Evolutionary conservation across 2,113 vertebrate genomes (phyloP).

Genomic region (Collichthys lucidus): DNA sequence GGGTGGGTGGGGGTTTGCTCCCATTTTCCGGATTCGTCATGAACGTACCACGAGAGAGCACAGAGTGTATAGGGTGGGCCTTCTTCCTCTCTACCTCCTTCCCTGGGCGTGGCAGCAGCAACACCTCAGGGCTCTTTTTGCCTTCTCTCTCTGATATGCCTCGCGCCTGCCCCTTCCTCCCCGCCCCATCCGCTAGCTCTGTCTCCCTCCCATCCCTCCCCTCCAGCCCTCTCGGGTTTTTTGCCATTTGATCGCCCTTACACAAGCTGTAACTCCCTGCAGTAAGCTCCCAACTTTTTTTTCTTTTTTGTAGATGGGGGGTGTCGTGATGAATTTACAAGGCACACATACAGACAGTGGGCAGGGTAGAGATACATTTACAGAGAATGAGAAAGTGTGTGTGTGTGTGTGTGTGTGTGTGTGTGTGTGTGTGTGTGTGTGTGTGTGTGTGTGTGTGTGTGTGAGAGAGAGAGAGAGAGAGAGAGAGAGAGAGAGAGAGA

Average conservation of each 20-base stretch:
- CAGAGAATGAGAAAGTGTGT: constrained; percentile 49
- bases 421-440: too few species aligned
- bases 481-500: neutral
- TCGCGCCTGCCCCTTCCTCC: constrained; percentile 39
- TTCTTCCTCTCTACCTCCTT: constrained; percentile 55
- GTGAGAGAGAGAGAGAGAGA: too few species aligned
- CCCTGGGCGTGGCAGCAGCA: constrained; percentile 62
- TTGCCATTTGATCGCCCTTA: constrained; percentile 61
- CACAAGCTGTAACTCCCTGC: constrained; percentile 38
- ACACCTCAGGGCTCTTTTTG: constrained; percentile 70
- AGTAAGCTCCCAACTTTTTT: constrained; percentile 37
- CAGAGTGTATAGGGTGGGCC: constrained; percentile 42
- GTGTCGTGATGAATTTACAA: constrained; percentile 76
- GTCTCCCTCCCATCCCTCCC: neutral
- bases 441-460: too few species aligned
- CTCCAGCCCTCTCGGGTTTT: constrained; percentile 22
- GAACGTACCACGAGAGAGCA: constrained; percentile 59
- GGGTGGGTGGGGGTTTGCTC: neutral
- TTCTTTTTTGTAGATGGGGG: constrained; percentile 10
- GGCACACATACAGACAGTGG: constrained; percentile 60
- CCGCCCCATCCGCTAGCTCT: neutral
- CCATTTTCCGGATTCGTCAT: constrained; percentile 33
- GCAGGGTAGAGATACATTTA: constrained; percentile 62
- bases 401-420: too few species aligned
- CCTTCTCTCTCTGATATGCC: constrained; percentile 43